A percentile compares a stretch with the other conserved stretches of the same genome.
These are phyloP conservation scores for Lytechinus pictus DNA, from an alignment of 35 echinoderm and acorn worm species.

Conservation along the genomic window DNA sequence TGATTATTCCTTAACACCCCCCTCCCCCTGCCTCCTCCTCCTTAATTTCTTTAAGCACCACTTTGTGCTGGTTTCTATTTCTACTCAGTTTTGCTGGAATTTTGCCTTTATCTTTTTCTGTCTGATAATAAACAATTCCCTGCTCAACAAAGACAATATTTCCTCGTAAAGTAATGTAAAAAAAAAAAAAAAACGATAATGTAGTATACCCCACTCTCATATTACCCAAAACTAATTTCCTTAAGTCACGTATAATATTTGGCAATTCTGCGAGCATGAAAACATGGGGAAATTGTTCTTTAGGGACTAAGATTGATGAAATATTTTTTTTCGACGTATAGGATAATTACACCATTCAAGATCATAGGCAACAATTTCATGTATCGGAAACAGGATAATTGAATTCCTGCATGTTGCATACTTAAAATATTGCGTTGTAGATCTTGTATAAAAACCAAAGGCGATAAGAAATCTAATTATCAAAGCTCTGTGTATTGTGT, in stretches of 20 bases:
- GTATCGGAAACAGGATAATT: neutral
- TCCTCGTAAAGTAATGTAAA: neutral
- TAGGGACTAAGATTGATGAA: neutral
- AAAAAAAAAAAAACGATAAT: neutral
- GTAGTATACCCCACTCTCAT: neutral
- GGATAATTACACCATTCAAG: neutral
- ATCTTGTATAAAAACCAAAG: neutral
- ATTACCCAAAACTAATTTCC: neutral
- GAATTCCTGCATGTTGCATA: neutral
- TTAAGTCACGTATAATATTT: neutral
- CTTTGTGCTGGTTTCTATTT: neutral
- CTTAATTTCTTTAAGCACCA: too few relatives aligned
- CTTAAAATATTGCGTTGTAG: neutral
- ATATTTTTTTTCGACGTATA: neutral
- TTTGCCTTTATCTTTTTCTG: neutral
- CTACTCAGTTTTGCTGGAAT: neutral
- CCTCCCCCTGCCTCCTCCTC: too few relatives aligned
- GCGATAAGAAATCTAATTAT: neutral
- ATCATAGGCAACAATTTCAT: neutral
- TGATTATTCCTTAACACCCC: too few relatives aligned
- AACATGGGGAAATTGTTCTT: too few relatives aligned
- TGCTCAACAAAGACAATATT: neutral
- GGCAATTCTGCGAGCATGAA: too few relatives aligned
- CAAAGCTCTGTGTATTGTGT: neutral
- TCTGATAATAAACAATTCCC: neutral